Conservation (phyloP, 2,113 vertebrate species). For the Halichoerus grypus region DNA sequence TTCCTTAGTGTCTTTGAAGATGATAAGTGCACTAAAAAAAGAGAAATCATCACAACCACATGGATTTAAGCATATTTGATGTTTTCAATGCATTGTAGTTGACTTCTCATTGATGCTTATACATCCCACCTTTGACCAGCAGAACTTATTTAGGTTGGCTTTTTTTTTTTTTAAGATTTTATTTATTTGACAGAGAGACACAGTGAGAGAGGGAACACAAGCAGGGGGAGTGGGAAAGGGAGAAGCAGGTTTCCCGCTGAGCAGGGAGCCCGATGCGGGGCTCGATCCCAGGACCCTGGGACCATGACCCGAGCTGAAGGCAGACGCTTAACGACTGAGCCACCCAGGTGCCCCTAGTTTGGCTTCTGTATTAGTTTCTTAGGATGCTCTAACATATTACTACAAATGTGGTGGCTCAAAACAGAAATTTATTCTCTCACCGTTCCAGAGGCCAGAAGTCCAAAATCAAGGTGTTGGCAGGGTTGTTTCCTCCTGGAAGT, state of each 20-base stretch:
- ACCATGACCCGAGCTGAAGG: too few relatives aligned
- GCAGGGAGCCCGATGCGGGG: too few relatives aligned
- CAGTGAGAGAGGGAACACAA: too few relatives aligned
- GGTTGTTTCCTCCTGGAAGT: not conserved
- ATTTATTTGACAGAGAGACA: too few relatives aligned
- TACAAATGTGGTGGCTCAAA: not conserved
- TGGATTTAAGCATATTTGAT: not conserved
- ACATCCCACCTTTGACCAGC: not conserved
- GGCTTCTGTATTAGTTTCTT: not conserved
- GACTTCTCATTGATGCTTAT: not conserved
- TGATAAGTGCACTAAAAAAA: not conserved
- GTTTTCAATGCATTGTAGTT: not conserved
- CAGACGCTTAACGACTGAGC: too few relatives aligned
- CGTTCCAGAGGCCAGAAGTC: not conserved
- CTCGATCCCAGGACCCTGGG: too few relatives aligned
- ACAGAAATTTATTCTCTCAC: not conserved
- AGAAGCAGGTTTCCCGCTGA: too few relatives aligned
- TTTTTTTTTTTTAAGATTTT: too few relatives aligned
- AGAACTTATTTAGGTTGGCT: not conserved
- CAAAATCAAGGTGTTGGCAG: not conserved
- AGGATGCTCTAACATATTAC: not conserved
- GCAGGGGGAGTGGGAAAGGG: too few relatives aligned
- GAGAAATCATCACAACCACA: not conserved
- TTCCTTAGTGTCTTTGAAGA: constrained; percentile 12
- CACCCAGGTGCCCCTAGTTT: not conserved